Evolutionary conservation across 1,140 invertebrate genomes (phyloP).

Genomic region (Berghia stephanieae): DNA sequence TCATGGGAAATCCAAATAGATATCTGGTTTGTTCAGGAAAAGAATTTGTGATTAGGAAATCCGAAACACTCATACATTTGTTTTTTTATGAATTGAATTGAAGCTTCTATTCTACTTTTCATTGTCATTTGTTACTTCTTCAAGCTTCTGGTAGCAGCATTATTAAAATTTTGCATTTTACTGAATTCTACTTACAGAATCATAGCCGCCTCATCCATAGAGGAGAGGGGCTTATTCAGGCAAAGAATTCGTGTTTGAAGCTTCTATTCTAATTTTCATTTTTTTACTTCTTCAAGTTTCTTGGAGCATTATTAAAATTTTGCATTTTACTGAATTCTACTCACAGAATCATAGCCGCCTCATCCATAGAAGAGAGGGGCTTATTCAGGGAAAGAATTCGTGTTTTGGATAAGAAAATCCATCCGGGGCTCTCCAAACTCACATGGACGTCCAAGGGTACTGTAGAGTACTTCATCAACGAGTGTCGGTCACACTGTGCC

Average conservation of each 20-base stretch:
- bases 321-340: not conserved
- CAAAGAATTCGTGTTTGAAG: too few relatives aligned
- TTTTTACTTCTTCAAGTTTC: too few relatives aligned
- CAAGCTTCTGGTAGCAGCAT: too few relatives aligned
- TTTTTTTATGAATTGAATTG: too few relatives aligned
- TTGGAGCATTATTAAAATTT: not conserved
- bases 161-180: not conserved
- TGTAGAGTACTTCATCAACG: constrained; percentile 80
- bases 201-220: constrained; percentile 71
- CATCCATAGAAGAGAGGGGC: constrained; percentile 70
- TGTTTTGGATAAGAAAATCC: constrained; percentile 78
- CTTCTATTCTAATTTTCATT: too few relatives aligned
- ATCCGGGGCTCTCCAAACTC: constrained; percentile 80
- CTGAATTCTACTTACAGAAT: constrained; percentile 67
- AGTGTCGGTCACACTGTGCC: constrained; percentile 76
- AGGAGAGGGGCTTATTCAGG: too few relatives aligned
- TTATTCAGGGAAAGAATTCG: constrained; percentile 72
- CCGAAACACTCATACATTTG: too few relatives aligned
- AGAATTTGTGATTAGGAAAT: too few relatives aligned
- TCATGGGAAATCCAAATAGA: too few relatives aligned
- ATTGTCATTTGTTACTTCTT: too few relatives aligned
- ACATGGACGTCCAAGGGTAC: constrained; percentile 79
- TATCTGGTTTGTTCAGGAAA: too few relatives aligned
- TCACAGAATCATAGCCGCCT: constrained; percentile 72
- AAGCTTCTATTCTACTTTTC: too few relatives aligned